phyloP scores from a whole-genome alignment of 2,888 invertebrate genomes.

The Notodonta ziczac region DNA sequence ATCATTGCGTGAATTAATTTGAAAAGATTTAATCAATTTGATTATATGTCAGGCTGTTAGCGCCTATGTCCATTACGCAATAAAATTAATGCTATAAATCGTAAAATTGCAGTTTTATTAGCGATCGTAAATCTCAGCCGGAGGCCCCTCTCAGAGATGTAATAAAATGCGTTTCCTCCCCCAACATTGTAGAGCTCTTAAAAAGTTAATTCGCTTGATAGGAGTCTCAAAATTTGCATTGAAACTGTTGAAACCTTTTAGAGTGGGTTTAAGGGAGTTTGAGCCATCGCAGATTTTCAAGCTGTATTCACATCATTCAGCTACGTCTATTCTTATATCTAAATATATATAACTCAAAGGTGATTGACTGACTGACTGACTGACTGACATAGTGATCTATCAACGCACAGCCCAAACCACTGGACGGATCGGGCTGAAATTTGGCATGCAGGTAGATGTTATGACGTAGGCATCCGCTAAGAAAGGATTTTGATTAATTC shows the following conservation, averaged over 20 bases:
- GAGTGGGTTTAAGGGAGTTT: not conserved
- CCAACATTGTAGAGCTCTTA: constrained; percentile 32
- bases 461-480: no score
- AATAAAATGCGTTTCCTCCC: constrained; percentile 45
- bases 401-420: no score
- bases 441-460: no score
- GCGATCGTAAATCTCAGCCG: constrained; percentile 42
- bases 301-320: no score
- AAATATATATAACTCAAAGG: no score
- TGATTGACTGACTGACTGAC: no score
- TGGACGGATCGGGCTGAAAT: no score
- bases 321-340: no score
- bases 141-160: constrained; percentile 35
- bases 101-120: constrained; percentile 45
- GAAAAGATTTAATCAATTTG: constrained; percentile 13
- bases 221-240: constrained; percentile 24
- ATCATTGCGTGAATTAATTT: not conserved
- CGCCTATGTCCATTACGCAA: constrained; percentile 7
- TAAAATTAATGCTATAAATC: constrained; percentile 33
- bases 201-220: constrained; percentile 42
- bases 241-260: no score
- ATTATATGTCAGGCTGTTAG: not conserved
- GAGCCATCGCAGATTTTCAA: not conserved
- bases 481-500: no score
- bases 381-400: no score